These are phyloP conservation scores for Neria commutata DNA, from an alignment of 2,888 invertebrate species.

Conservation along the genomic window DNA sequence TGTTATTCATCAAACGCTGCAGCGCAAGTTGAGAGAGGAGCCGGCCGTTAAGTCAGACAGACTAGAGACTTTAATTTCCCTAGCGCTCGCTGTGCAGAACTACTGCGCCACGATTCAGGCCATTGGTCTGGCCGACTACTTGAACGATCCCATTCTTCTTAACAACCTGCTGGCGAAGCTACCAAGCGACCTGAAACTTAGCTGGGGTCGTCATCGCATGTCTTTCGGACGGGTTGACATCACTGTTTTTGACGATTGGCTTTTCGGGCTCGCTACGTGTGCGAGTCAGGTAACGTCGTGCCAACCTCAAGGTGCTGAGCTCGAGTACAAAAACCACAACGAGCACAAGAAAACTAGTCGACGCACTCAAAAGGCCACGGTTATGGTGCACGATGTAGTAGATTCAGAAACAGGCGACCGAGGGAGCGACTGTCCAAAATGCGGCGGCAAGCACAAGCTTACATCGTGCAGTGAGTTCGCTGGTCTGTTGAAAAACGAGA, in stretches of 20 bases:
- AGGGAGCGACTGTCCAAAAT: constrained; percentile 7
- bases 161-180: constrained; percentile 18
- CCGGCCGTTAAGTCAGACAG: constrained; percentile 12
- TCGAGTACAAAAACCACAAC: too few relatives aligned
- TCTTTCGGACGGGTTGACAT: not conserved
- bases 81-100: constrained; percentile 21
- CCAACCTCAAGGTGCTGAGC: too few relatives aligned
- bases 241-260: constrained; percentile 16
- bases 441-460: constrained; percentile 8
- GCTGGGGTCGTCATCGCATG: constrained; percentile 16
- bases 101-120: constrained; percentile 20
- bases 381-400: too few relatives aligned
- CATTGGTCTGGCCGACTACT: constrained; percentile 13
- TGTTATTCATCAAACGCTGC: constrained; percentile 8
- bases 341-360: too few relatives aligned
- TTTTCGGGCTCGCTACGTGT: constrained; percentile 16
- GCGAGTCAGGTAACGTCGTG: constrained; percentile 8
- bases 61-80: constrained; percentile 14
- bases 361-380: too few relatives aligned
- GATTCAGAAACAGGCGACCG: too few relatives aligned
- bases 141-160: constrained; percentile 23
- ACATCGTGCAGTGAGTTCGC: constrained; percentile 12
- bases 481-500: not conserved
- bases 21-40: constrained; percentile 11
- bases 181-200: constrained; percentile 21